phyloP scores from a whole-genome alignment of 2,888 invertebrate species.

The Mesorhabditis belari region DNA sequence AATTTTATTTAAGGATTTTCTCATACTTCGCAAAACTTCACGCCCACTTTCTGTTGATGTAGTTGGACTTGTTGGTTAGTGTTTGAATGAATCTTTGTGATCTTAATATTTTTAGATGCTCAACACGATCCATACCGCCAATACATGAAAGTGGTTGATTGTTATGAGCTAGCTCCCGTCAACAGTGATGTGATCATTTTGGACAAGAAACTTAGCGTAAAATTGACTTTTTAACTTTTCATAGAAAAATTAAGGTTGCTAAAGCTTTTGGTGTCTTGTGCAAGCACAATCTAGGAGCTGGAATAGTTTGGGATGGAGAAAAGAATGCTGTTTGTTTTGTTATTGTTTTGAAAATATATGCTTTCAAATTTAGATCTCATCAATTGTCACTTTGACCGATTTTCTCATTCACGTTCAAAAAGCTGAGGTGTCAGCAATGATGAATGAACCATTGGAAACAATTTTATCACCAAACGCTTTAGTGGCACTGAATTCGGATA shows the following conservation, averaged over 20 bases:
- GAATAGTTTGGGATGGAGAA: slow-evolving; percentile 26
- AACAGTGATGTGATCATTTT: slow-evolving; percentile 19
- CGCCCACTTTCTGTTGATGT: slow-evolving; percentile 37
- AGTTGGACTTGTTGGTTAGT: slow-evolving; percentile 33
- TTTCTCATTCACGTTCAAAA: slow-evolving; percentile 3
- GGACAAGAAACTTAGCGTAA: slow-evolving; percentile 15
- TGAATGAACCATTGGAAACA: slow-evolving; percentile 5
- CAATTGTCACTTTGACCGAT: slow-evolving; percentile 17
- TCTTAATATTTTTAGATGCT: slow-evolving; percentile 15
- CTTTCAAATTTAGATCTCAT: slow-evolving; percentile 9
- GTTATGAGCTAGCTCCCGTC: slow-evolving; percentile 29
- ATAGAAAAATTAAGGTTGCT: slow-evolving; percentile 8
- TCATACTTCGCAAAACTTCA: slow-evolving; percentile 37
- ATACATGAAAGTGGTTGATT: slow-evolving; percentile 34
- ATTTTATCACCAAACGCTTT: slow-evolving; percentile 16
- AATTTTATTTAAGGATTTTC: slow-evolving; percentile 17
- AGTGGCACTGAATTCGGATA: slow-evolving; percentile 13
- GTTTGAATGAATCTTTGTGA: neutral
- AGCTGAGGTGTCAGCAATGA: neutral
- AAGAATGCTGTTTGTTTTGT: neutral
- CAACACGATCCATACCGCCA: slow-evolving; percentile 33
- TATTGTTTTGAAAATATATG: neutral
- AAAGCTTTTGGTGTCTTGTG: slow-evolving; percentile 23
- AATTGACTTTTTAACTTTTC: neutral
- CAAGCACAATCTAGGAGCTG: slow-evolving; percentile 20